Evolutionary conservation across 2,888 invertebrate species (phyloP).

Genomic region (Agrilus biguttatus): DNA sequence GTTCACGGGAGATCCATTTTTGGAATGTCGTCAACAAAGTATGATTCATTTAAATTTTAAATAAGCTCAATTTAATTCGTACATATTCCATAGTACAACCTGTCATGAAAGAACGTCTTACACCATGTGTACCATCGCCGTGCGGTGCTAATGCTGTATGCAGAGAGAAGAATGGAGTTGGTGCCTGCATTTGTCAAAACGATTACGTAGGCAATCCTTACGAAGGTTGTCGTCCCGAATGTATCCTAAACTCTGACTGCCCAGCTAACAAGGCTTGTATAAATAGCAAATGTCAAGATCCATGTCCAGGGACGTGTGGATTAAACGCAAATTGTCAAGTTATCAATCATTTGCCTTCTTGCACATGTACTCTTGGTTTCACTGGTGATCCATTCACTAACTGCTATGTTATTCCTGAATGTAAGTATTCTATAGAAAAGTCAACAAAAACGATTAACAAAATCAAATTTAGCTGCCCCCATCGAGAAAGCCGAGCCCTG

Average conservation of each 20-base stretch:
- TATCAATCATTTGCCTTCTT: slow-evolving; percentile 51
- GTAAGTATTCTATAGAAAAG: slow-evolving; percentile 40
- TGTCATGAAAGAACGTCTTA: slow-evolving; percentile 30
- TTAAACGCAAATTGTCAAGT: slow-evolving; percentile 52
- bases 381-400: slow-evolving; percentile 53
- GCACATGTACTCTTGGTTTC: slow-evolving; percentile 44
- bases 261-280: slow-evolving; percentile 51
- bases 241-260: slow-evolving; percentile 51
- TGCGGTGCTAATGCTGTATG: slow-evolving; percentile 51
- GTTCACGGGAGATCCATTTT: slow-evolving; percentile 64
- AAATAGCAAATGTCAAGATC: slow-evolving; percentile 54
- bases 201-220: slow-evolving; percentile 60
- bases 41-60: background rate
- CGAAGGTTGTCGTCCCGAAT: slow-evolving; percentile 57
- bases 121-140: slow-evolving; percentile 47
- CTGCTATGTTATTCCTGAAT: slow-evolving; percentile 36
- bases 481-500: slow-evolving; percentile 42
- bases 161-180: slow-evolving; percentile 40
- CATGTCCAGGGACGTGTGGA: slow-evolving; percentile 58
- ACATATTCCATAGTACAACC: slow-evolving; percentile 17
- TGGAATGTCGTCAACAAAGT: slow-evolving; percentile 37
- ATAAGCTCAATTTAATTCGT: background rate
- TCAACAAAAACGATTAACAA: slow-evolving; percentile 20
- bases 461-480: slow-evolving; percentile 24
- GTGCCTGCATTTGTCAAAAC: slow-evolving; percentile 49